These are phyloP conservation scores for Volucella bombylans DNA, from an alignment of 2,888 invertebrate species.

Conservation along the genomic window DNA sequence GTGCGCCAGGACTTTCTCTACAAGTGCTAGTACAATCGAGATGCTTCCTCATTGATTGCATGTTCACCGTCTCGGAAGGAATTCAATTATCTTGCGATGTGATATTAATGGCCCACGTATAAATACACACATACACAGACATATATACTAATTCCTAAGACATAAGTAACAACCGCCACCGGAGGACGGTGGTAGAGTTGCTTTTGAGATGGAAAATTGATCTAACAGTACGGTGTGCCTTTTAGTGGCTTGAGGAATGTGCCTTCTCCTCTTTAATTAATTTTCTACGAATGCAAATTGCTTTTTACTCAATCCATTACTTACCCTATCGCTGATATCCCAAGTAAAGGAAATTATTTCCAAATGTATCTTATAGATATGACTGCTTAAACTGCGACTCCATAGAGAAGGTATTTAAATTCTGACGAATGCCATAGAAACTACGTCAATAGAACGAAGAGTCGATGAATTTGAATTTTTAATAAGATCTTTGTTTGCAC, in stretches of 20 bases:
- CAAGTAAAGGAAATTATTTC: constrained; percentile 16
- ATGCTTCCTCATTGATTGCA: constrained; percentile 41
- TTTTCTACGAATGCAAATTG: constrained; percentile 37
- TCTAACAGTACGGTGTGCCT: background rate
- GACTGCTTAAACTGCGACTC: background rate
- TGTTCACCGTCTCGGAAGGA: constrained; percentile 51
- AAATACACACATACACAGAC: background rate
- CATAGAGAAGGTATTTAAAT: background rate
- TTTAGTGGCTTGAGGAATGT: constrained; percentile 12
- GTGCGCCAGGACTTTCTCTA: background rate
- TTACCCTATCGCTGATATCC: background rate
- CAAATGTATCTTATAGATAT: constrained; percentile 9
- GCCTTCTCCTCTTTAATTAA: constrained; percentile 24
- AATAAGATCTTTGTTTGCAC: background rate
- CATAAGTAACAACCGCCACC: constrained; percentile 1
- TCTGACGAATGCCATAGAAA: background rate
- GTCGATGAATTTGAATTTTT: constrained; percentile 17
- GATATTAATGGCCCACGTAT: constrained; percentile 52
- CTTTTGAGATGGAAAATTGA: constrained; percentile 3
- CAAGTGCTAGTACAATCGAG: background rate
- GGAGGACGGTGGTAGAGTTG: background rate
- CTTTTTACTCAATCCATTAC: background rate
- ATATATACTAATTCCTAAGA: background rate
- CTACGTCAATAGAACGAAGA: background rate
- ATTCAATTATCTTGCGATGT: constrained; percentile 63